Evolutionary conservation across 1,140 invertebrate species (phyloP).

Genomic region (Triops longicaudatus): DNA sequence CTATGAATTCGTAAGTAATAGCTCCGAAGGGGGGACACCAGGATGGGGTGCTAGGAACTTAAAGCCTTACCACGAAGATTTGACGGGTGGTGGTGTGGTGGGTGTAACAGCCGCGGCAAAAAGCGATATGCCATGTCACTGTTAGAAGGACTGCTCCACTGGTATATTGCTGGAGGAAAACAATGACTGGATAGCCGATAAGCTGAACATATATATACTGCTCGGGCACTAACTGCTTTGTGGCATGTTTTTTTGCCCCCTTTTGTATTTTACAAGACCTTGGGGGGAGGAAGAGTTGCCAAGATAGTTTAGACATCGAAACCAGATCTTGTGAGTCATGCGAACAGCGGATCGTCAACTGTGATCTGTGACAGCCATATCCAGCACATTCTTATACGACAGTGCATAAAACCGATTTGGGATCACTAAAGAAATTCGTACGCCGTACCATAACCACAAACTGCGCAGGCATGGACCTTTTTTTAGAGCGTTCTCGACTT

Average conservation of each 20-base stretch:
- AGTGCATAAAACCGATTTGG: neutral
- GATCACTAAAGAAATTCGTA: neutral
- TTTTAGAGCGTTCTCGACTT: too few species aligned
- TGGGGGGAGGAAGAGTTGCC: neutral
- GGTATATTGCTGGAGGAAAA: neutral
- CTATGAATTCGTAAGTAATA: conserved; percentile 13
- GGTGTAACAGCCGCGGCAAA: conserved; percentile 7
- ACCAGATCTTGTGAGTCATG: neutral
- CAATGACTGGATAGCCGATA: conserved; percentile 7
- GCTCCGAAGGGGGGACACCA: neutral
- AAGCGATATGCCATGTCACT: conserved; percentile 7
- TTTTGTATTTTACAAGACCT: neutral
- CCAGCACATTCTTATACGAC: neutral
- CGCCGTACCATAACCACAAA: neutral
- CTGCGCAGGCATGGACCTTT: too few species aligned
- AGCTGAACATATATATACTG: conserved; percentile 2
- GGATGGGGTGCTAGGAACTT: neutral
- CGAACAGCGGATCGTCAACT: neutral
- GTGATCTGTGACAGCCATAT: neutral
- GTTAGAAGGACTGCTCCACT: neutral
- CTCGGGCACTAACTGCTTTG: conserved; percentile 10
- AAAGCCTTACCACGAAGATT: conserved; percentile 8
- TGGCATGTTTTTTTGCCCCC: neutral
- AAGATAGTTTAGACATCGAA: neutral
- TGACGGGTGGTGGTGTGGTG: conserved; percentile 4